These are phyloP conservation scores for Masnerella sp. DNA, from an alignment of 2,888 invertebrate genomes.

Conservation along the genomic window DNA sequence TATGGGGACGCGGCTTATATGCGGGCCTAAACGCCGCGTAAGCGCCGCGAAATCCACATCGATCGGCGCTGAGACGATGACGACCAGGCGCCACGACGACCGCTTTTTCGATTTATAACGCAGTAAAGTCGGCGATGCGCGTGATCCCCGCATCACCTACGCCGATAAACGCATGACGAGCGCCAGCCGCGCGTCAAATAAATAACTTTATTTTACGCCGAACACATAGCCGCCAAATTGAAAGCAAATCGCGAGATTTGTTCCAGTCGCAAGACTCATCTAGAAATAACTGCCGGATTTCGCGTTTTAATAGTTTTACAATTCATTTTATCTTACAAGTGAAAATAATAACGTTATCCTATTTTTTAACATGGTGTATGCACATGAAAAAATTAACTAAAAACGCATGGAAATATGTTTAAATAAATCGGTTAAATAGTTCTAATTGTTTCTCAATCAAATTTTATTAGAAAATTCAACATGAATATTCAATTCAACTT, in stretches of 20 bases:
- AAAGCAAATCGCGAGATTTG: constrained; percentile 10
- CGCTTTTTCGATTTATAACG: constrained; percentile 72
- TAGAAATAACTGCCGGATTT: too few relatives aligned
- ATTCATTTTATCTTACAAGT: too few relatives aligned
- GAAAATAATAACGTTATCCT: too few relatives aligned
- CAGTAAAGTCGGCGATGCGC: constrained; percentile 71
- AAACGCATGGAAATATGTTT: too few relatives aligned
- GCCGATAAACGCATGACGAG: constrained; percentile 55
- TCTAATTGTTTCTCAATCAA: too few relatives aligned
- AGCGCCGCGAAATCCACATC: constrained; percentile 70
- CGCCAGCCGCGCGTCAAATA: constrained; percentile 30
- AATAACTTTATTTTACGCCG: constrained; percentile 33
- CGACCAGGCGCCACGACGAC: constrained; percentile 69
- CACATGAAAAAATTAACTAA: too few relatives aligned
- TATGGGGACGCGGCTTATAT: constrained; percentile 66
- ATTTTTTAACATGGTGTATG: too few relatives aligned
- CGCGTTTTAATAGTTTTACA: too few relatives aligned
- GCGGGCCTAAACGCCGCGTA: constrained; percentile 73
- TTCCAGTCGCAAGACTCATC: too few relatives aligned
- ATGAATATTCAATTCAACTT: too few relatives aligned
- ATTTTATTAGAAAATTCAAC: too few relatives aligned
- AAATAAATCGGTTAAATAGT: too few relatives aligned
- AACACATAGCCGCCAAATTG: constrained; percentile 47
- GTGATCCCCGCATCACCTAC: constrained; percentile 68
- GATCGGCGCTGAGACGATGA: constrained; percentile 65